A percentile compares a stretch with the other conserved stretches of the same genome.
Conservation (phyloP, 2,113 vertebrate genomes). For the Rhombomys opimus region DNA sequence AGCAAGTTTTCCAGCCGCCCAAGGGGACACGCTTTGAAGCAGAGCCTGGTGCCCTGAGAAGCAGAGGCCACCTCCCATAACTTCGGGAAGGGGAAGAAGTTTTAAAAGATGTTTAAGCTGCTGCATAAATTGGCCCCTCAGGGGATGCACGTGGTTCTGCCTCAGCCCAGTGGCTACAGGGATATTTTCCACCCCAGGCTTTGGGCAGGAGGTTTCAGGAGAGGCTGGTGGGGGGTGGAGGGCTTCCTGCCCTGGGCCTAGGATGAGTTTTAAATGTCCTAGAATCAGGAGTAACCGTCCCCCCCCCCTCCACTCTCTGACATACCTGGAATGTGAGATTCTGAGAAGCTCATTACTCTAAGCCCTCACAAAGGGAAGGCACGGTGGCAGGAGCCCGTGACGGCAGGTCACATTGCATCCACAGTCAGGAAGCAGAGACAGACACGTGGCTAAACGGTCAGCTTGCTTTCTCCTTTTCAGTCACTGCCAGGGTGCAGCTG, state of each 20-base stretch:
- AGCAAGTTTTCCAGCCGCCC: slow-evolving; percentile 41
- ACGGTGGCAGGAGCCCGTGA: not conserved
- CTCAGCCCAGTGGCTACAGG: not conserved
- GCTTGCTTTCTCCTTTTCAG: not conserved
- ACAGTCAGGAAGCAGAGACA: not conserved
- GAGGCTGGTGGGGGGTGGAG: accelerated
- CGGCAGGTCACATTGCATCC: not conserved
- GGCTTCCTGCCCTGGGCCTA: accelerated
- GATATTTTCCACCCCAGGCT: not conserved
- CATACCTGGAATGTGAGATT: not conserved
- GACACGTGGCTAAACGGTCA: not conserved
- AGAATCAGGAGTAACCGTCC: not conserved
- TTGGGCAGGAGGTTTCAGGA: not conserved
- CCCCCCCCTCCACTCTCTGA: no score
- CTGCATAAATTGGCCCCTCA: slow-evolving; percentile 72
- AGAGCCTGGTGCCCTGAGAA: not conserved
- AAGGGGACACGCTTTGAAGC: slow-evolving; percentile 67
- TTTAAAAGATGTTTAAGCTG: slow-evolving; percentile 68
- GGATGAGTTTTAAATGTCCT: not conserved
- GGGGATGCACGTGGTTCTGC: not conserved
- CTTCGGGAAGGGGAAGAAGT: not conserved
- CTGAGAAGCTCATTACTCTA: not conserved
- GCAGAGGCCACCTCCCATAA: not conserved
- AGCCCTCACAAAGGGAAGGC: not conserved
- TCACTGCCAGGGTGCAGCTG: no score